Evolutionary conservation across 2,797 vertebrate species (phyloP), one percentile per base, ranked within the genome.

Genomic region (Leontocebus nigricollis): DNA sequence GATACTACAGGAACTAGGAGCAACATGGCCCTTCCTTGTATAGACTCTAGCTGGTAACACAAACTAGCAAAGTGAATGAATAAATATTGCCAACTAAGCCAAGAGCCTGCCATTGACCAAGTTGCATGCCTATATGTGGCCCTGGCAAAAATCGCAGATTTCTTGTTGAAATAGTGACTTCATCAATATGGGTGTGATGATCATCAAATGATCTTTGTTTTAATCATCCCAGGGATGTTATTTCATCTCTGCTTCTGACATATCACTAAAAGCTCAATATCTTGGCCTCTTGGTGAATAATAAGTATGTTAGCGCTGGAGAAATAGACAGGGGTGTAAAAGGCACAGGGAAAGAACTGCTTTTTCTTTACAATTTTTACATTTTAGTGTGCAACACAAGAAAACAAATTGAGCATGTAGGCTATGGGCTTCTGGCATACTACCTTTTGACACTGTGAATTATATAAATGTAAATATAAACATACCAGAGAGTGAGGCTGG

Each of bases 141-240:
- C 44, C 73, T 77, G 27, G 12, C 33, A 90, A 7, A 86, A 96
- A 57, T 79, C 92, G 46, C 57, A 39, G 36, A 8, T 50, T 36
- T 79, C n/a, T 76, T 77, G 30, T 24, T 72, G 9, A 24, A 61
- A 13, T 79, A 44, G 26, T 86, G 39, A 57, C 17, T 76, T 89
- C 19, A 83, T 96, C 77, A 39, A 0, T 44, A 33, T 77, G 50
- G 22, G 22, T 85, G 85, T 95, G 48, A 80, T 86, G 77, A 67
- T 44, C 61, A n/a, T 84, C 83, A 85, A 11, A 33, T 83, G 76
- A 92, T 55, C 44, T 89, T 85, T 89, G 46, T 76, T 91, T 94
- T 95, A 93, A 39, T 85, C 73, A 59, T 67, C 81, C 57, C 84
- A 64, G 44, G 33, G 24, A 0, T 64, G 1, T 73, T 75, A 33